These are phyloP conservation scores for Mormyrus iriodes DNA, from an alignment of 2,113 vertebrate genomes.

Conservation along the genomic window DNA sequence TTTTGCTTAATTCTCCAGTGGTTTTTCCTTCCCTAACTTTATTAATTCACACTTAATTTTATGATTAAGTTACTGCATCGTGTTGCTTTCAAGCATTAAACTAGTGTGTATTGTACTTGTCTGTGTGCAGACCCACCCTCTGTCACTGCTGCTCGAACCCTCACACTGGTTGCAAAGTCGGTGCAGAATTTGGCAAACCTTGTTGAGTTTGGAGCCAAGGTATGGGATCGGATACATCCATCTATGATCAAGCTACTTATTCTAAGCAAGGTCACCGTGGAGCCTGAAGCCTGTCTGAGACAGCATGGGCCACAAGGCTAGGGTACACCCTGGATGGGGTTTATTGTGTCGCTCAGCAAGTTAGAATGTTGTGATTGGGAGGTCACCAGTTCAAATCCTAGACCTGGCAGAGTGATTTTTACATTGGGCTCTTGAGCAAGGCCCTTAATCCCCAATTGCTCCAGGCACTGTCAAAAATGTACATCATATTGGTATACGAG, in stretches of 20 bases:
- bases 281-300: not conserved
- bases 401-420: not conserved
- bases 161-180: constrained; percentile 94
- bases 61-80: not conserved
- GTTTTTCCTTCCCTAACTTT: not conserved
- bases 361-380: not conserved
- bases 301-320: not conserved
- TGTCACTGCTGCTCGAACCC: constrained; percentile 85
- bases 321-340: not conserved
- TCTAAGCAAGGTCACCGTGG: no score
- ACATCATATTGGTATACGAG: not conserved
- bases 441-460: not conserved
- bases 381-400: not conserved
- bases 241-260: not conserved
- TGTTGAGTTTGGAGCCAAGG: constrained; percentile 98
- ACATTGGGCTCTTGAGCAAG: not conserved
- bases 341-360: not conserved
- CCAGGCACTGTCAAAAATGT: not conserved
- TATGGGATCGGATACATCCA: constrained; percentile 40
- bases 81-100: not conserved
- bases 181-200: constrained; percentile 98
- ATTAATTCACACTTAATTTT: not conserved
- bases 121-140: constrained; percentile 82
- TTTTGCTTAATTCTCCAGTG: not conserved
- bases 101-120: not conserved